Evolutionary conservation across 2,113 vertebrate genomes (phyloP).

Genomic region (Orientallactaga bullata): DNA sequence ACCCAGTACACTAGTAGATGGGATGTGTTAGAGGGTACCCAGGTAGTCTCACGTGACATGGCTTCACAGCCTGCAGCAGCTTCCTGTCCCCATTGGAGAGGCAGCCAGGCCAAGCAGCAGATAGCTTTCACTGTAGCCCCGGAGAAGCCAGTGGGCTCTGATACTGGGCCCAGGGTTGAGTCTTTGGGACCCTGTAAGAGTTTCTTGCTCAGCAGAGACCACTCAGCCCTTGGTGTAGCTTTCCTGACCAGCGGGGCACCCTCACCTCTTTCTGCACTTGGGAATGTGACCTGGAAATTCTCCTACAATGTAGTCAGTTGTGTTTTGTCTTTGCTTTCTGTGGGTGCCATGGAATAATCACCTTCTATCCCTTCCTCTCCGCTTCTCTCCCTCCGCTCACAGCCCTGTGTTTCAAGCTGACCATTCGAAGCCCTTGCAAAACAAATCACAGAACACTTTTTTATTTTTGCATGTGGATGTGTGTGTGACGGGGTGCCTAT

Average conservation of each 20-base stretch:
- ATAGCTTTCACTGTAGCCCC: neutral
- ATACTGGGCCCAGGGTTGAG: neutral
- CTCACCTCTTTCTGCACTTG: neutral
- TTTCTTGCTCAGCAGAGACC: neutral
- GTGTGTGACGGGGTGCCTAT: too few species aligned
- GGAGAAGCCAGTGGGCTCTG: neutral
- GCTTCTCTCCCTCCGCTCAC: neutral
- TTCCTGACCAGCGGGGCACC: neutral
- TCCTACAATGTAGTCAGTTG: neutral
- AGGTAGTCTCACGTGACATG: neutral
- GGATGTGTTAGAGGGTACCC: neutral
- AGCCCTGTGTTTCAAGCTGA: neutral
- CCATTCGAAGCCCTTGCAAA: neutral
- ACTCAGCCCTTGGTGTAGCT: neutral
- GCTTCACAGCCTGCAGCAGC: neutral
- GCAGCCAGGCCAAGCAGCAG: too few species aligned
- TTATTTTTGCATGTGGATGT: neutral
- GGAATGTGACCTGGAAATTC: neutral
- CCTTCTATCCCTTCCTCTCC: neutral
- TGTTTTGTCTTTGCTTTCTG: neutral
- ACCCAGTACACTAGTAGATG: neutral
- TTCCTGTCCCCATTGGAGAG: neutral
- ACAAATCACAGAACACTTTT: neutral
- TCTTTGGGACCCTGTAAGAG: neutral
- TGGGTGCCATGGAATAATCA: fast-evolving